phyloP scores from a whole-genome alignment of 2,113 vertebrate species.

The Neoarius graeffei region DNA sequence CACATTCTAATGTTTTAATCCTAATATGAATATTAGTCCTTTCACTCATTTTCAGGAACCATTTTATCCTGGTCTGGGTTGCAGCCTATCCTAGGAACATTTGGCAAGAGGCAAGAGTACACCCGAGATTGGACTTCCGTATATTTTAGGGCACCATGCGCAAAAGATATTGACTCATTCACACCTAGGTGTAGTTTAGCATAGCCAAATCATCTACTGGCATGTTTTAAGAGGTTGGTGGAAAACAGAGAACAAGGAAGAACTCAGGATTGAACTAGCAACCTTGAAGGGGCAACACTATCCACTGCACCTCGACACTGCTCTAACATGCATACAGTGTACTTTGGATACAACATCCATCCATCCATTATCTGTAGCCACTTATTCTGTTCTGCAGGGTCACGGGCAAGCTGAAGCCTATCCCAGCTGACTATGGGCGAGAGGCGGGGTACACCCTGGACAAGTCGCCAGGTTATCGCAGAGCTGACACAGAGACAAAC shows the following conservation, averaged over 20 bases:
- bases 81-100: background rate
- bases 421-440: no score
- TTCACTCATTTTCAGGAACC: background rate
- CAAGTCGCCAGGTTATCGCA: no score
- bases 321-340: background rate
- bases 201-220: background rate
- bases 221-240: background rate
- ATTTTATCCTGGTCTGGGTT: background rate
- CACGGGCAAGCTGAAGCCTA: no score
- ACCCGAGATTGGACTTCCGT: background rate
- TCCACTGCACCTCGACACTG: background rate
- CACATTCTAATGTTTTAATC: background rate
- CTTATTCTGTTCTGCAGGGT: no score
- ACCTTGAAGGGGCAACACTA: background rate
- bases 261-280: background rate
- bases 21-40: background rate
- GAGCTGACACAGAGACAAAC: no score
- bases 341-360: background rate
- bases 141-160: background rate
- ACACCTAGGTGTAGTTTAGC: background rate
- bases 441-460: no score
- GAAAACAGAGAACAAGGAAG: background rate
- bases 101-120: background rate
- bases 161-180: background rate
- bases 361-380: no score